Evolutionary conservation across 2,888 invertebrate genomes (phyloP).

Genomic region (Cataglyphis cursor): DNA sequence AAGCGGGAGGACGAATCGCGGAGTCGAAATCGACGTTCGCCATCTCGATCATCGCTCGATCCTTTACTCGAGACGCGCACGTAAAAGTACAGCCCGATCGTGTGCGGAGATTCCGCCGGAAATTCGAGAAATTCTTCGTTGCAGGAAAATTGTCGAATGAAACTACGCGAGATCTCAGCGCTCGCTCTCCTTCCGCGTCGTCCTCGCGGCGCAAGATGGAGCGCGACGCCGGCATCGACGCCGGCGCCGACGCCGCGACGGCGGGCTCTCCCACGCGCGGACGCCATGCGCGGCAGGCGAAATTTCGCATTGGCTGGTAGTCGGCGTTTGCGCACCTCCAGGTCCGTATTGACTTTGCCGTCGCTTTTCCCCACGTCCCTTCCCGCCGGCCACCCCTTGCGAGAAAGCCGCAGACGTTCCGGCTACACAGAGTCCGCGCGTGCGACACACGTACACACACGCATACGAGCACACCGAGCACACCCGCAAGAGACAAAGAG

Average conservation of each 20-base stretch:
- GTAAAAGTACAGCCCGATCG: neutral
- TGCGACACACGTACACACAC: constrained; percentile 3
- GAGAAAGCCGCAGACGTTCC: constrained; percentile 47
- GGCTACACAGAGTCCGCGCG: constrained; percentile 27
- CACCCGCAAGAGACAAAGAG: constrained; percentile 53
- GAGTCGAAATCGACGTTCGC: constrained; percentile 21
- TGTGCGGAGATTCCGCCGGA: neutral
- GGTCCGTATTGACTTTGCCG: constrained; percentile 84
- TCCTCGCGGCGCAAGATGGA: constrained; percentile 36
- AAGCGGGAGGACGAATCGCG: neutral
- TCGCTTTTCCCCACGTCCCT: constrained; percentile 35
- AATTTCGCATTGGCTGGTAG: constrained; percentile 77
- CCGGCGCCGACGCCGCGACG: constrained; percentile 41
- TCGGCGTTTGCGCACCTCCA: constrained; percentile 81
- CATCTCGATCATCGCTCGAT: constrained; percentile 5
- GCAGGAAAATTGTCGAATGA: neutral
- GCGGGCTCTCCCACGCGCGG: constrained; percentile 10
- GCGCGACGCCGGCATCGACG: constrained; percentile 59
- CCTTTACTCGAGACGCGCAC: neutral
- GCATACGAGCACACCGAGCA: constrained; percentile 8
- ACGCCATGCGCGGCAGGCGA: constrained; percentile 78
- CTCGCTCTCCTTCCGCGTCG: neutral
- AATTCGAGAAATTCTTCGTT: neutral
- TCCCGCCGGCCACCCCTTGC: constrained; percentile 37
- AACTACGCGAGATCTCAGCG: neutral